phyloP scores from a whole-genome alignment of 2,797 vertebrate genomes.

The Eulemur mongoz region DNA sequence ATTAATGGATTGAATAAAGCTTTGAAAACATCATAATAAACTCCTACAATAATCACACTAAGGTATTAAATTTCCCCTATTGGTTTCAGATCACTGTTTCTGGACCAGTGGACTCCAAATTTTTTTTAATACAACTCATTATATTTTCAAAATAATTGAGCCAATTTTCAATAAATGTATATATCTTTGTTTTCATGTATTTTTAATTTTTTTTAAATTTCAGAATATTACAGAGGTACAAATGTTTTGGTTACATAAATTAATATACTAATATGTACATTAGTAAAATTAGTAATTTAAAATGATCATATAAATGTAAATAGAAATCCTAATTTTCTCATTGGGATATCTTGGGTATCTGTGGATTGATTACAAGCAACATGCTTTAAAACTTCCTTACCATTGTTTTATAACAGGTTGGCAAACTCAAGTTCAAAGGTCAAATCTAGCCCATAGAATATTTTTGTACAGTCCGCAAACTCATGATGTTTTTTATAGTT shows the following conservation, averaged over 20 bases:
- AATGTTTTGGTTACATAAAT: no score
- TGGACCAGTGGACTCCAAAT: background rate
- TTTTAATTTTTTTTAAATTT: background rate
- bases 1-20: slow-evolving; percentile 22
- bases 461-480: background rate
- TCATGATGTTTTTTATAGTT: background rate
- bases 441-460: background rate
- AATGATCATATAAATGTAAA: background rate
- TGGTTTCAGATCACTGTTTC: background rate
- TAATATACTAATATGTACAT: background rate
- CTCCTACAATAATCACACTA: background rate
- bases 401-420: background rate
- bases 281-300: background rate
- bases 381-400: background rate
- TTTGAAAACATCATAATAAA: background rate
- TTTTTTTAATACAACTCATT: background rate
- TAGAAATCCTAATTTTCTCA: background rate
- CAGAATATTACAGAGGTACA: no score
- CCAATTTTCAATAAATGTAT: background rate
- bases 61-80: background rate
- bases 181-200: background rate
- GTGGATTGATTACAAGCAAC: background rate
- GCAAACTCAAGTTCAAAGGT: background rate
- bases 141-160: background rate
- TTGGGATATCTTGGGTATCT: background rate